phyloP scores from a whole-genome alignment of 2,113 vertebrate genomes.

The Mirounga angustirostris region DNA sequence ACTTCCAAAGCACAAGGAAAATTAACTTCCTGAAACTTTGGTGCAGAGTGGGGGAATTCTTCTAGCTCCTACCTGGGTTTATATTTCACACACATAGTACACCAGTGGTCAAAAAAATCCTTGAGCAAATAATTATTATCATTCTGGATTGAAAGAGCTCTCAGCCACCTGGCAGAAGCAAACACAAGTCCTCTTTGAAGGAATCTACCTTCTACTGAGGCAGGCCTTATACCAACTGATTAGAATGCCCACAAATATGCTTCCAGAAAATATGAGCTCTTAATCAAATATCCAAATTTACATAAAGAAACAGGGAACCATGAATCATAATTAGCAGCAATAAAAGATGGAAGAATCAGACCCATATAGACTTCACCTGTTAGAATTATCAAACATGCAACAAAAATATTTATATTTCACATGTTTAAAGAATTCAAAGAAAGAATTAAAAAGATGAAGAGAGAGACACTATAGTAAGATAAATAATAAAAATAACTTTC shows the following conservation, averaged over 20 bases:
- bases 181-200: not conserved
- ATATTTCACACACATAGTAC: not conserved
- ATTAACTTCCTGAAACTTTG: not conserved
- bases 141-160: not conserved
- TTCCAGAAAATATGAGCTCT: not conserved
- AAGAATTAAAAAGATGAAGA: not conserved
- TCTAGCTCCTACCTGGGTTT: not conserved
- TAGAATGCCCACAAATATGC: not conserved
- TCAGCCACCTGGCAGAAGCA: not conserved
- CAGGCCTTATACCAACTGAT: not conserved
- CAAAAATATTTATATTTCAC: not conserved
- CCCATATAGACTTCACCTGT: not conserved
- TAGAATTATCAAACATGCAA: not conserved
- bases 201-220: not conserved
- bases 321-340: not conserved
- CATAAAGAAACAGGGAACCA: not conserved
- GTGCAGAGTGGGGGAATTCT: not conserved
- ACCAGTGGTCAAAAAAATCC: not conserved
- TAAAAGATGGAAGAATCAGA: not conserved
- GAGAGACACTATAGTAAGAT: not conserved
- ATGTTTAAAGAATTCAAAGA: not conserved
- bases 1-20: not conserved
- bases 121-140: not conserved
- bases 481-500: conserved; percentile 35
- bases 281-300: not conserved